phyloP scores from a whole-genome alignment of 2,113 vertebrate genomes.

The Dicentrarchus labrax region DNA sequence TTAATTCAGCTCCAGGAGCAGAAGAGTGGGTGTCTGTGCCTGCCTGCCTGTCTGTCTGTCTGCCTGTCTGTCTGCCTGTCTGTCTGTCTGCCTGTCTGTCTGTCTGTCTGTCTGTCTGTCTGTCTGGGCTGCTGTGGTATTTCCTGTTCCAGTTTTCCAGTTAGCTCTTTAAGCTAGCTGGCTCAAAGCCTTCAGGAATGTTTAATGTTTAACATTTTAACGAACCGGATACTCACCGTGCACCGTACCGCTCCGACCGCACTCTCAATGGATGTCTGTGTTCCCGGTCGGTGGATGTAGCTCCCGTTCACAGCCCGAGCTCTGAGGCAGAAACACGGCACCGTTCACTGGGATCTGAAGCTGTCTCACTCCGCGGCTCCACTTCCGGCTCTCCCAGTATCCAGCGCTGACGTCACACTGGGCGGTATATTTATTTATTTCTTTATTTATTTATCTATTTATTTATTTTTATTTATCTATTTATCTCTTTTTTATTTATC shows the following conservation, averaged over 20 bases:
- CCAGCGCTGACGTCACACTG: conserved; percentile 56
- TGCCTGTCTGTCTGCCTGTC: too few species aligned
- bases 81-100: background rate
- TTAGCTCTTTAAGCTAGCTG: conserved; percentile 71
- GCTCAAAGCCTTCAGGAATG: conserved; percentile 41
- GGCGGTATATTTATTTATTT: background rate
- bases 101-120: background rate
- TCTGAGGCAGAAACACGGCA: conserved; percentile 6
- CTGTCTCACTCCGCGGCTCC: conserved; percentile 9
- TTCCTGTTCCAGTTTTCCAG: conserved; percentile 69
- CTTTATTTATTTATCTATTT: too few species aligned
- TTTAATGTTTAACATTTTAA: too few species aligned
- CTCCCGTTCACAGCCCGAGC: conserved; percentile 1
- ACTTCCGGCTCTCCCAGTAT: conserved; percentile 85
- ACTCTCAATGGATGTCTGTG: background rate
- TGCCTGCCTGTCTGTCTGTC: too few species aligned
- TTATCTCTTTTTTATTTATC: too few species aligned
- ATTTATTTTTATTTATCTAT: too few species aligned
- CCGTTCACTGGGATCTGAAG: background rate
- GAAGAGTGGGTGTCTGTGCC: background rate
- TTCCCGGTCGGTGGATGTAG: background rate
- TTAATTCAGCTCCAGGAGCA: background rate
- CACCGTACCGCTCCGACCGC: conserved; percentile 5
- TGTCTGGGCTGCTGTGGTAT: conserved; percentile 32
- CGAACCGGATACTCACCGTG: conserved; percentile 70